These are phyloP conservation scores for Orthonyx spaldingii DNA, from an alignment of 2,113 vertebrate genomes.

Conservation along the genomic window DNA sequence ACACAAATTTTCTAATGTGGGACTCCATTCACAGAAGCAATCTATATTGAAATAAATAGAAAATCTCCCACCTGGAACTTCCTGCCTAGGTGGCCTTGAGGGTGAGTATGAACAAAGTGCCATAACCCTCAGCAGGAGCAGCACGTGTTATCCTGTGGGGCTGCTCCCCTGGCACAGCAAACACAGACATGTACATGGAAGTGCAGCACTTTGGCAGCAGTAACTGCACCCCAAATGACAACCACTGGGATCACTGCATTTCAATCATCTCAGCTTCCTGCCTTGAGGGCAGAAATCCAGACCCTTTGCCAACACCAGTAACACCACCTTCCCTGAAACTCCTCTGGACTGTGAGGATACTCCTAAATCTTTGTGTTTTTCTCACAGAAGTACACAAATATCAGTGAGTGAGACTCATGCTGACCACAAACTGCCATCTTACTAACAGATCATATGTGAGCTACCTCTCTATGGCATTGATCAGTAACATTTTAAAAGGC, in stretches of 20 bases:
- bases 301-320: neutral
- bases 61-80: neutral
- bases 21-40: neutral
- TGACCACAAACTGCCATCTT: neutral
- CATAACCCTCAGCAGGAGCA: neutral
- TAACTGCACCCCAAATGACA: neutral
- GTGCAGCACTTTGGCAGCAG: neutral
- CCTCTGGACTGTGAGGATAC: neutral
- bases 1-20: neutral
- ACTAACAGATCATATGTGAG: fast-evolving
- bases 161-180: neutral
- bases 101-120: neutral
- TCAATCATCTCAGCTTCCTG: neutral
- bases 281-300: neutral
- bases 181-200: neutral
- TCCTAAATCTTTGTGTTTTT: neutral
- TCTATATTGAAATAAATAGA: neutral
- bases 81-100: neutral
- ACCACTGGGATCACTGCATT: neutral
- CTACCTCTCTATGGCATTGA: neutral
- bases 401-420: neutral
- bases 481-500: neutral
- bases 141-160: neutral
- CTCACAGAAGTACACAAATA: neutral
- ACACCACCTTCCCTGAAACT: neutral